Evolutionary conservation across 2,888 invertebrate genomes (phyloP), one percentile per base, ranked within the genome.

Genomic region (Temnothorax unifasciatus): DNA sequence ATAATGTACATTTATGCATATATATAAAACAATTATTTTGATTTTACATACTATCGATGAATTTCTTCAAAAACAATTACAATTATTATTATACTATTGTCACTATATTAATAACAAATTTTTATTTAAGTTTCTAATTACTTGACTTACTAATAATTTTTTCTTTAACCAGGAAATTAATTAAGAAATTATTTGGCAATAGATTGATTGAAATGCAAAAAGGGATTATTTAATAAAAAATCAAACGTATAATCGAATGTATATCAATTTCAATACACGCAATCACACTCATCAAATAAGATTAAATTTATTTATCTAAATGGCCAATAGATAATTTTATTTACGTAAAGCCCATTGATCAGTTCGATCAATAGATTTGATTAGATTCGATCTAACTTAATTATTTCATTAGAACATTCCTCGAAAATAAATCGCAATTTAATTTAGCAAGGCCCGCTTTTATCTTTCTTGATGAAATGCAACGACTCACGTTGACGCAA

Each of bases 341-440:
- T 66, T 38, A 25, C 68, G 15, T 59, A 81, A 61, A 77, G 77
- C 77, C 77, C 77, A 77, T 29, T 29, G 29, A 29, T 29, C 29
- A 66, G 25, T 44, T 54, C 54, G 66, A n/a, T 66, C 41, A 41
- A 41, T 18, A 54, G 8, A n/a, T 44, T 66, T 54, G 34, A 63
- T 63, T n/a, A 64, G 21, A 54, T 77, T 77, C 25, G 13, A n/a
- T 75, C n/a, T 50, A 47, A 63, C 18, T 50, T 52, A 18, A 6
- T 21, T 29, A 77, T 29, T n/a, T 25, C 13, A 52, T 6, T 8
- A 11, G 4, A 3, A 47, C 34, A 34, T 44, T 44, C 13, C n/a
- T 66, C 41, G 76, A 52, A 34, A 66, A 54, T 77, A 3, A 44
- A 11, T 1, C n/a, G 38, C 9, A 77, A 44, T 66, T 77, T 25